phyloP scores from a whole-genome alignment of 2,797 vertebrate species.

The Pampus argenteus region DNA sequence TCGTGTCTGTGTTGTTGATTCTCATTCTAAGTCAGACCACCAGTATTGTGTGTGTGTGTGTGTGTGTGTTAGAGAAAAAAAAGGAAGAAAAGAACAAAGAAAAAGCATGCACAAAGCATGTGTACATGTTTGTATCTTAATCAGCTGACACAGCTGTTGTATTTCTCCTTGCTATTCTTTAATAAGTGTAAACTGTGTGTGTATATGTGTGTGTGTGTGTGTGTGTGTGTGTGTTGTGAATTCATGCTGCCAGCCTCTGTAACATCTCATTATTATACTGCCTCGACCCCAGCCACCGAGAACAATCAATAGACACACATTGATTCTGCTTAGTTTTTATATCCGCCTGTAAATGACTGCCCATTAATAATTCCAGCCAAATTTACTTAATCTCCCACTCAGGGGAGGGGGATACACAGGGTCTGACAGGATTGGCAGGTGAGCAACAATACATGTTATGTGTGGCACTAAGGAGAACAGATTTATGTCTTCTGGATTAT shows the following conservation, averaged over 20 bases:
- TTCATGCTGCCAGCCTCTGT: slow-evolving; percentile 73
- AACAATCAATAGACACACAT: slow-evolving; percentile 86
- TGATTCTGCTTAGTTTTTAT: slow-evolving; percentile 87
- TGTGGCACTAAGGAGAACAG: slow-evolving; percentile 51
- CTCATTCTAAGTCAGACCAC: slow-evolving; percentile 73
- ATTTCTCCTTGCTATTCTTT: slow-evolving; percentile 52
- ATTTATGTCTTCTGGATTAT: slow-evolving; percentile 46
- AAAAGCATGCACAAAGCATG: slow-evolving; percentile 28
- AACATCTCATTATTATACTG: slow-evolving; percentile 87
- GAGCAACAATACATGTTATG: slow-evolving; percentile 63
- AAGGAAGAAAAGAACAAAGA: slow-evolving; percentile 35
- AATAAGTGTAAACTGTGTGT: slow-evolving; percentile 56
- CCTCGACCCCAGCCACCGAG: slow-evolving; percentile 83
- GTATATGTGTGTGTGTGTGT: slow-evolving; percentile 44
- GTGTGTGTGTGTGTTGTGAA: slow-evolving; percentile 47
- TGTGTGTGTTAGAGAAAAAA: slow-evolving; percentile 10
- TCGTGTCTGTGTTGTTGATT: slow-evolving; percentile 80
- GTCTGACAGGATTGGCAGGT: slow-evolving; percentile 76
- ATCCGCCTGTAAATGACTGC: slow-evolving; percentile 84
- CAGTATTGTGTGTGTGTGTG: slow-evolving; percentile 40
- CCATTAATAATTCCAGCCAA: slow-evolving; percentile 87
- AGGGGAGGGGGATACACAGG: slow-evolving; percentile 73
- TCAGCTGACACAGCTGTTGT: slow-evolving; percentile 69
- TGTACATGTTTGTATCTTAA: slow-evolving; percentile 70
- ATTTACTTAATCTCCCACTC: slow-evolving; percentile 85